A percentile compares a stretch with the other conserved stretches of the same genome.
phyloP scores from a whole-genome alignment of 2,113 vertebrate genomes.

The Australoheros scitulus region DNA sequence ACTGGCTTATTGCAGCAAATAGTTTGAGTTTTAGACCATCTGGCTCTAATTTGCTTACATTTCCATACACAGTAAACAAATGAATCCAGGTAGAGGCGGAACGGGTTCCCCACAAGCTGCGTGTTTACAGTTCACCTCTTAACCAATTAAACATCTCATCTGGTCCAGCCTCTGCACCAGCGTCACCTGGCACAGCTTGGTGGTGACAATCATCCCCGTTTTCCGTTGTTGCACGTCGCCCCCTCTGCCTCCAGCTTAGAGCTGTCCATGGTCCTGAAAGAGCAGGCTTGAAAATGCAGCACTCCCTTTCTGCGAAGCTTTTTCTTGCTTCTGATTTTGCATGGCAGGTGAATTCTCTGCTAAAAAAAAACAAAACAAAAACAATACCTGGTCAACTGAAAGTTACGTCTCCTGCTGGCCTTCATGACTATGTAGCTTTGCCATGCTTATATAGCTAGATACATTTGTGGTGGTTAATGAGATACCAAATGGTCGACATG shows the following conservation, averaged over 20 bases:
- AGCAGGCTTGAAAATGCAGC: conserved; percentile 15
- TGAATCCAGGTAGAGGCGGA: conserved; percentile 26
- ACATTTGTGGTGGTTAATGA: neutral
- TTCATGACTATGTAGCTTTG: neutral
- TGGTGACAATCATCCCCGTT: conserved; percentile 29
- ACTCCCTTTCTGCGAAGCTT: neutral
- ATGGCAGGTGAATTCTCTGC: neutral
- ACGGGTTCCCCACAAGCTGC: conserved; percentile 26
- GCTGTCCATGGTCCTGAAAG: conserved; percentile 79
- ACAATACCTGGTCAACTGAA: neutral
- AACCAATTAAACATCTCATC: conserved; percentile 54
- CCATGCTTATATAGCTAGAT: neutral
- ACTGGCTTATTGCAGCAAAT: neutral
- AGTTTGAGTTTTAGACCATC: neutral
- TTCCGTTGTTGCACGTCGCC: conserved; percentile 32
- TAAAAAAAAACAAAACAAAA: rapidly evolving
- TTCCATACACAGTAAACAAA: conserved; percentile 24
- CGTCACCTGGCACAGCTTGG: conserved; percentile 49
- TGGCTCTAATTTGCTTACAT: conserved; percentile 12
- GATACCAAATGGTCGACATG: neutral
- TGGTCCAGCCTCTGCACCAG: conserved; percentile 26
- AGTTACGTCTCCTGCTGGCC: neutral
- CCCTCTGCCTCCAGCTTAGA: conserved; percentile 2
- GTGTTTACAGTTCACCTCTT: conserved; percentile 61
- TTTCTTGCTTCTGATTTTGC: neutral